Conservation (phyloP, 1,140 invertebrate species). For the Pachypsylla venusta region DNA sequence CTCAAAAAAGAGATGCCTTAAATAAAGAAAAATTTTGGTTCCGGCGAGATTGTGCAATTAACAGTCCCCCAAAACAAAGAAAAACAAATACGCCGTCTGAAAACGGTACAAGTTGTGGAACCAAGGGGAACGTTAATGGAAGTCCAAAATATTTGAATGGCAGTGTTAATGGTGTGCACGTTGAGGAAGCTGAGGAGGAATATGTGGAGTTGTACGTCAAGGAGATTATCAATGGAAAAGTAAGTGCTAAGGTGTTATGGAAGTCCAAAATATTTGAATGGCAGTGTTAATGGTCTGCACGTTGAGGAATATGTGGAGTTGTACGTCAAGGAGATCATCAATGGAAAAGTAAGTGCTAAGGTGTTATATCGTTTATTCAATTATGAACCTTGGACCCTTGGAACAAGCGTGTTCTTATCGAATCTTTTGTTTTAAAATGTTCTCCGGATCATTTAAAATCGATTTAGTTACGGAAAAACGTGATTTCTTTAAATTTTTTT, state of each 20-base stretch:
- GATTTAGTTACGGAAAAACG: no score
- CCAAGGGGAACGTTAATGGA: no score
- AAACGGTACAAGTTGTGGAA: no score
- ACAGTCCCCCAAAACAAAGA: no score
- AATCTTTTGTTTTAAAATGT: no score
- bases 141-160: no score
- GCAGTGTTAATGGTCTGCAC: constrained; percentile 14
- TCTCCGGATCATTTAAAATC: no score
- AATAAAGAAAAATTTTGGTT: constrained; percentile 79
- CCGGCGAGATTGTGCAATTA: constrained; percentile 30
- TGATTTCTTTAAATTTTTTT: no score
- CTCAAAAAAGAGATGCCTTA: constrained; percentile 80
- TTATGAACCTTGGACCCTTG: not conserved
- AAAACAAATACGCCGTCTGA: no score
- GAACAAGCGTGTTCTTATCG: no score
- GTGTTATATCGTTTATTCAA: constrained; percentile 16
- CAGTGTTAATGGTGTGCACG: constrained; percentile 17
- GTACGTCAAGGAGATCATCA: constrained; percentile 15
- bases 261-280: no score
- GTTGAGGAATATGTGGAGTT: constrained; percentile 31
- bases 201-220: constrained; percentile 70
- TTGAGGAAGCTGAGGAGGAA: constrained; percentile 33
- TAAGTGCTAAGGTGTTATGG: constrained; percentile 30
- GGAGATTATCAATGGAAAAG: constrained; percentile 97
- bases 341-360: constrained; percentile 18